Base-by-base conservation (phyloP, 2,113 vertebrate genomes). In the Xiphophorus couchianus region DNA sequence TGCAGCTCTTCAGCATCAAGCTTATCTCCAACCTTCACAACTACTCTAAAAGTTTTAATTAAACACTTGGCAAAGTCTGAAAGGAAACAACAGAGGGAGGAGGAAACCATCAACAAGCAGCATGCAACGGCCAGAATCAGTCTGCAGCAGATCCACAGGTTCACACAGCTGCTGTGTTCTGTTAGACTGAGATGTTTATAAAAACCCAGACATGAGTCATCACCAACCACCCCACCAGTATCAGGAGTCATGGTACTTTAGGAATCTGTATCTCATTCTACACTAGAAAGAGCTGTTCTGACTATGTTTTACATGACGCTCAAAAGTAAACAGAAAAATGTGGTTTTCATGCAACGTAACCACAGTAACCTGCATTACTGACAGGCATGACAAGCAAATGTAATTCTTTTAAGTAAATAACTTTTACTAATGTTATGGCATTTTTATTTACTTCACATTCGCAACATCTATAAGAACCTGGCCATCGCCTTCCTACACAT, bases 11-110 rank as follows among this genome's bases (percentile, higher is more conserved):
- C 62, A 76, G 67, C 69, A 13, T 58, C 69, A 70, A 81, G 83
- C 87, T 90, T 89, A 90, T 71, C 58, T 85, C 76, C 85, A 81
- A 81, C 89, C 83, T 77, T 65, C 69, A 71, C 68, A 78, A 83
- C 66, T 65, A 79, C 80, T 73, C 72, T 15, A 82, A 83, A 78
- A 80, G 70, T 83, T 93, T 93, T 93, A 90, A 93, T 92, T 92
- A 93, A 93, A 78, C 88, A 80, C 73, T 74, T 37, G 25, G 67
- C 28, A 48, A 44, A 28, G 42, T 10, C 31, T n/a, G 65, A 31
- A n/a, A 30, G 72, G 69, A 22, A 69, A n/a, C 27, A 9, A 48
- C 15, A 5, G n/a, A 60, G 76, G 0, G n/a, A 31, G 69, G 27
- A 51, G 74, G 51, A 58, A 48, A 70, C 61, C 44, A 76, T 29